Conservation (phyloP, 2,888 invertebrate genomes). For the Drosophila affinis region DNA sequence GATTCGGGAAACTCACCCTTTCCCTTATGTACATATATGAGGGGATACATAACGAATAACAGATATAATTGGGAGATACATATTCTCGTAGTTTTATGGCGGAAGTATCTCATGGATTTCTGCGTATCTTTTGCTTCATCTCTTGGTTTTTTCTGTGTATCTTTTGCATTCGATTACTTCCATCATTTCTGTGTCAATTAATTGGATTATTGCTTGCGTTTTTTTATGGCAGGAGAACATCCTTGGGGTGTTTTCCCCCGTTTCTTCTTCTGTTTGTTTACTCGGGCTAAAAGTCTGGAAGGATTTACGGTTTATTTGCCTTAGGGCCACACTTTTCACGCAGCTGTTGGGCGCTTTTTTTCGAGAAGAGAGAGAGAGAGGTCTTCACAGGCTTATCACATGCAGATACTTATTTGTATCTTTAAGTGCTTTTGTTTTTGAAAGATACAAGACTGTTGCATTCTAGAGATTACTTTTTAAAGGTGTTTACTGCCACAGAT, state of each 20-base stretch:
- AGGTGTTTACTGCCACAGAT: too few relatives aligned
- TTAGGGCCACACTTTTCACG: neutral
- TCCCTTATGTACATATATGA: too few relatives aligned
- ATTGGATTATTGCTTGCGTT: neutral
- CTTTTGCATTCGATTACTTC: neutral
- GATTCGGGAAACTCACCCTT: too few relatives aligned
- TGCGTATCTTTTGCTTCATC: neutral
- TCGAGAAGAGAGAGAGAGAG: too few relatives aligned
- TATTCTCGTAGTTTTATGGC: neutral
- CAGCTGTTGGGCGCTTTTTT: neutral
- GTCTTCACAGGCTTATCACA: too few relatives aligned
- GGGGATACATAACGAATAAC: too few relatives aligned
- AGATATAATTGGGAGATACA: neutral
- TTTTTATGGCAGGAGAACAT: neutral
- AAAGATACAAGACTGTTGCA: too few relatives aligned
- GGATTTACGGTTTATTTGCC: neutral
- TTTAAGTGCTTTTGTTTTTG: too few relatives aligned
- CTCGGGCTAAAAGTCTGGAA: neutral
- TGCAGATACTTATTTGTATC: too few relatives aligned
- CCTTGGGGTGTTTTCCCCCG: neutral
- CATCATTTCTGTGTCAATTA: neutral
- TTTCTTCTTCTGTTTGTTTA: neutral
- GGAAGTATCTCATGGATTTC: neutral
- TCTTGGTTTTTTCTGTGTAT: neutral
- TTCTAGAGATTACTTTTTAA: too few relatives aligned